Percentiles rank a stretch among this genome's conserved stretches.
These are phyloP conservation scores for Hystrix cristata DNA, from an alignment of 2,113 vertebrate species.

Conservation along the genomic window DNA sequence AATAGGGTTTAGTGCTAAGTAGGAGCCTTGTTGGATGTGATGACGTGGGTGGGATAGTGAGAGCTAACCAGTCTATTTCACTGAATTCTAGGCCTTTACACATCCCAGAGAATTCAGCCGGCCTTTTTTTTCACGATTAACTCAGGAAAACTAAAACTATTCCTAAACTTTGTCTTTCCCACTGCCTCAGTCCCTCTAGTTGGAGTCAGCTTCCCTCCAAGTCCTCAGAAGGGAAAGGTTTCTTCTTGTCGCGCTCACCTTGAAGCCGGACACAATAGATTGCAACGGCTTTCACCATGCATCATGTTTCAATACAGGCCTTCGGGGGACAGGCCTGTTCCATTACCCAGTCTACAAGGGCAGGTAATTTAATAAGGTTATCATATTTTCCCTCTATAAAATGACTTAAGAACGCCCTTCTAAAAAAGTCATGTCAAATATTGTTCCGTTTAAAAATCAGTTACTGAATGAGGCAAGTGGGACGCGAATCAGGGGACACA, in stretches of 20 bases:
- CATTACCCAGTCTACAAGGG: constrained; percentile 72
- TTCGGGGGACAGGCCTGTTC: constrained; percentile 68
- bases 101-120: neutral
- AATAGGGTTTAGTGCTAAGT: neutral
- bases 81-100: neutral
- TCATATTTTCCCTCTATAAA: constrained; percentile 61
- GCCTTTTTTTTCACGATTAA: constrained; percentile 30
- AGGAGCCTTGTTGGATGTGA: neutral
- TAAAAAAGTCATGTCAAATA: constrained; percentile 38
- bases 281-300: constrained; percentile 65
- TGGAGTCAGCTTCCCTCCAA: neutral
- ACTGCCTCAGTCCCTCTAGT: neutral
- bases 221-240: constrained; percentile 61
- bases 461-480: neutral
- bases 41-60: fast-evolving
- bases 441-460: constrained; percentile 62
- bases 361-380: constrained; percentile 79
- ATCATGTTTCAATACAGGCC: constrained; percentile 81
- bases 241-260: constrained; percentile 41
- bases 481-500: neutral
- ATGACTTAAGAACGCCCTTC: constrained; percentile 64
- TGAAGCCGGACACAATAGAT: constrained; percentile 58
- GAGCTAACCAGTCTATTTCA: neutral
- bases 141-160: neutral
- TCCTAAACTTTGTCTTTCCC: neutral